phyloP scores from a whole-genome alignment of 1,140 invertebrate species.

The Musca domestica region DNA sequence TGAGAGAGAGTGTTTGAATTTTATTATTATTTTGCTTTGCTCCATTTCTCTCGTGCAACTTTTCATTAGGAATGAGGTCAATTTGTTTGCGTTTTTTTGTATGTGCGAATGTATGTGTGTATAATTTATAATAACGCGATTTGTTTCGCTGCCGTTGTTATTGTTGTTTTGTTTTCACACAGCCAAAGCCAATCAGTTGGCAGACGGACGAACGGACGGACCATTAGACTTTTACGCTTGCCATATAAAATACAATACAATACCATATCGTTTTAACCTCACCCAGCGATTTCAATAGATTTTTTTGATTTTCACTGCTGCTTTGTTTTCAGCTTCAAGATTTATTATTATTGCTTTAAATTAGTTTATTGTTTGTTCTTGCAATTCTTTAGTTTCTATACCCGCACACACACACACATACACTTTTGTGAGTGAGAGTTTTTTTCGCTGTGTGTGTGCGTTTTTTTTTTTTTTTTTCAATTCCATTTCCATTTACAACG shows the following conservation, averaged over 20 bases:
- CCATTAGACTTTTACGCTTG: too few relatives aligned
- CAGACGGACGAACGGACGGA: too few relatives aligned
- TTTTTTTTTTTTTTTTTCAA: too few relatives aligned
- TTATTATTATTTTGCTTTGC: not conserved
- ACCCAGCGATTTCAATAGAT: not conserved
- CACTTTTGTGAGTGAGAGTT: too few relatives aligned
- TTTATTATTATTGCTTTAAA: conserved; percentile 18
- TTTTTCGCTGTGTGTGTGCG: too few relatives aligned
- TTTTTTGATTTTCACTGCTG: not conserved
- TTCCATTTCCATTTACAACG: too few relatives aligned
- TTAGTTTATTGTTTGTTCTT: conserved; percentile 9
- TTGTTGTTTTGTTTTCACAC: not conserved
- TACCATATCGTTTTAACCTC: too few relatives aligned
- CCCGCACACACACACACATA: too few relatives aligned
- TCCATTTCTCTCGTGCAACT: not conserved
- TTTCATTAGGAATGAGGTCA: conserved; percentile 5
- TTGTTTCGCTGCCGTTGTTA: too few relatives aligned
- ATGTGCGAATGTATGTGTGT: not conserved
- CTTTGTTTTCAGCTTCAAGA: not conserved
- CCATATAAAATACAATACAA: too few relatives aligned
- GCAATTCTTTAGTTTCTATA: not conserved
- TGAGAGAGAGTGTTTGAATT: too few relatives aligned
- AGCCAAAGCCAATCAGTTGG: too few relatives aligned
- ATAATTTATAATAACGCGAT: conserved; percentile 1
- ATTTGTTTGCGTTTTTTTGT: conserved; percentile 14